phyloP scores from a whole-genome alignment of 2,797 vertebrate genomes.

The Molossus molossus region DNA sequence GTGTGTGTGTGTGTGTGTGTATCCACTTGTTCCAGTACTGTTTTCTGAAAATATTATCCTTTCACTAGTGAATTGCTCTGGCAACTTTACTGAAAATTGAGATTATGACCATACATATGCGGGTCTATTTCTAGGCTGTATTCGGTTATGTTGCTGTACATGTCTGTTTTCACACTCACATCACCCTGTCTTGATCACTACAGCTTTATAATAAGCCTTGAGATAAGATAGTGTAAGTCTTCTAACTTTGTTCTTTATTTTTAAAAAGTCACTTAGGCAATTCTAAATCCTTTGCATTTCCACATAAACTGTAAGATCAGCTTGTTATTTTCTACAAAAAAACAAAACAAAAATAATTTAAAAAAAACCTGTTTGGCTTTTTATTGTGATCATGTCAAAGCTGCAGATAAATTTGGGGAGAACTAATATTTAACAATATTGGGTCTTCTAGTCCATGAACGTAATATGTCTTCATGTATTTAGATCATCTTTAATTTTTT shows the following conservation, averaged over 20 bases:
- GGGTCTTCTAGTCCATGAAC: neutral
- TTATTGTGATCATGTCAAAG: conserved; percentile 34
- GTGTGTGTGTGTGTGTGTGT: neutral
- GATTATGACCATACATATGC: neutral
- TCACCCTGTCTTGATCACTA: conserved; percentile 37
- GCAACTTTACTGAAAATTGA: conserved; percentile 51
- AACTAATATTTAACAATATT: neutral
- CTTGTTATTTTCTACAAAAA: conserved; percentile 3
- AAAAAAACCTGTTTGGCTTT: conserved; percentile 16
- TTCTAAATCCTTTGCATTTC: neutral
- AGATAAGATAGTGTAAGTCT: neutral
- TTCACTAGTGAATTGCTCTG: neutral
- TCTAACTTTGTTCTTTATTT: conserved; percentile 31
- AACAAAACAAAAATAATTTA: neutral
- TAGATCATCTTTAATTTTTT: neutral
- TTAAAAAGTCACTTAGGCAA: conserved; percentile 2
- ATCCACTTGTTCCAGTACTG: neutral
- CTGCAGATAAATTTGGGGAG: conserved; percentile 20
- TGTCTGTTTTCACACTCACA: neutral
- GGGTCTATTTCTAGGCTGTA: neutral
- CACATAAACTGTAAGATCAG: conserved; percentile 2
- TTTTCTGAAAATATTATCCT: conserved; percentile 27
- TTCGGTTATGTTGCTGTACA: neutral
- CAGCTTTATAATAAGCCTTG: conserved; percentile 31
- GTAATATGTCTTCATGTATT: neutral